Evolutionary conservation across 2,888 invertebrate genomes (phyloP), one percentile per base, ranked within the genome.

Genomic region (Pinctada fucata): DNA sequence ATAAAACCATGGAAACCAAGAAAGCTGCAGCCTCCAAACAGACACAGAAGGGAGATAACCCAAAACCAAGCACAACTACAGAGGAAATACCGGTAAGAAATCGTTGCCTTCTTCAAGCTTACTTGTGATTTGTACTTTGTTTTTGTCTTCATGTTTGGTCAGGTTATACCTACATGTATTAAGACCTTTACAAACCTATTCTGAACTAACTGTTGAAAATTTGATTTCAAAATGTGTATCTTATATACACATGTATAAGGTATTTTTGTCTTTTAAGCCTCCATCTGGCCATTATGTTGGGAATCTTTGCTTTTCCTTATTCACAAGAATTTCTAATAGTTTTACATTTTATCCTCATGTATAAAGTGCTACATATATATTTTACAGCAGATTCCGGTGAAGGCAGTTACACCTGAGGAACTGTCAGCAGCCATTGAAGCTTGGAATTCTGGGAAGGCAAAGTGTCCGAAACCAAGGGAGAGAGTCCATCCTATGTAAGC

Each of bases 401-500:
- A 84, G 67, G 78, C 82, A 4, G 78, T 84, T 1, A 86, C 83
- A 50, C 80, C 84, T 48, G 89, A 88, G 67, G 90, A 90, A 52
- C 69, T 88, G 4, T 75, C 81, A 16, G 81, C 84, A 10, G 89
- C 88, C 5, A 80, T 80, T 3, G 75, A 80, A 65, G 85, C 88
- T 0, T 90, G 89, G 90, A 69, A 78, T 48, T 82, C 81, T 52
- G 88, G 87, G 52, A 80, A 73, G 5, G 69, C 79, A 4, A 75
- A 82, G 5, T 81, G 83, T 76, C 85, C 86, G 1, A 80, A 82
- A 75, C 88, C 86, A 8, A 47, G 75, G 3, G 75, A 82, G 13
- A 78, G 88, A 48, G 74, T 80, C 72, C 89, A 90, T 78, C 90
- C 90, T 0, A 83, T 90, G 90, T 90, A 75, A 84, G 89, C 83